Percentiles rank a stretch among this genome's conserved stretches.
Evolutionary conservation across 2,797 vertebrate genomes (phyloP).

Genomic region (Acipenser transmontanus): DNA sequence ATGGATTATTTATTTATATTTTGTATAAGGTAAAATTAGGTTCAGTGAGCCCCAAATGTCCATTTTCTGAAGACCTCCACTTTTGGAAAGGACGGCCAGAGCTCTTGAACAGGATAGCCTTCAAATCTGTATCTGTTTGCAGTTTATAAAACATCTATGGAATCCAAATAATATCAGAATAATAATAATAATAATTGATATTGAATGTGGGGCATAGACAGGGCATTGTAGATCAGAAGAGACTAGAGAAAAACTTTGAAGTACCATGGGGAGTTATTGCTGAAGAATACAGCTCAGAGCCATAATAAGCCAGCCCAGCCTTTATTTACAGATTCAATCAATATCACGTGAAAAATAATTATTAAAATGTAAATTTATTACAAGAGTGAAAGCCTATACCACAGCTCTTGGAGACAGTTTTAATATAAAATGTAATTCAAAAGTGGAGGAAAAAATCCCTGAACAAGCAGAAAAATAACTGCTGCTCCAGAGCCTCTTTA

Average conservation of each 20-base stretch:
- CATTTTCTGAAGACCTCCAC: too few relatives aligned
- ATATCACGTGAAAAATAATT: slow-evolving; percentile 54
- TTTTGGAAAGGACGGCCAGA: too few relatives aligned
- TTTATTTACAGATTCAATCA: slow-evolving; percentile 30
- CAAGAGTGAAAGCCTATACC: slow-evolving; percentile 60
- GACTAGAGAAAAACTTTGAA: not conserved
- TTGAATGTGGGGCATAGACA: too few relatives aligned
- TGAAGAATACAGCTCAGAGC: not conserved
- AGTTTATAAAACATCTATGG: too few relatives aligned
- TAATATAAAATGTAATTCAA: slow-evolving; percentile 61
- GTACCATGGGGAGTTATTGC: slow-evolving; percentile 1
- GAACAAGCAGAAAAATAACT: slow-evolving; percentile 68
- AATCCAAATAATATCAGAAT: too few relatives aligned
- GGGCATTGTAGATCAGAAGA: too few relatives aligned
- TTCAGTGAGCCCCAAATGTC: too few relatives aligned
- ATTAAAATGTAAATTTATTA: slow-evolving; percentile 63
- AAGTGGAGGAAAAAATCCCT: slow-evolving; percentile 37
- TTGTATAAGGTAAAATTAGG: too few relatives aligned
- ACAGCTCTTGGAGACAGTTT: slow-evolving; percentile 55
- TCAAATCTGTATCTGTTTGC: too few relatives aligned
- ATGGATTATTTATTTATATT: too few relatives aligned
- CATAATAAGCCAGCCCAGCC: slow-evolving; percentile 5
- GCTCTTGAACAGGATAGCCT: too few relatives aligned
- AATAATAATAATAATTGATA: too few relatives aligned
- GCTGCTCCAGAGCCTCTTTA: slow-evolving; percentile 50